Evolutionary conservation across 2,113 vertebrate species (phyloP).

Genomic region (Podocnemis expansa): DNA sequence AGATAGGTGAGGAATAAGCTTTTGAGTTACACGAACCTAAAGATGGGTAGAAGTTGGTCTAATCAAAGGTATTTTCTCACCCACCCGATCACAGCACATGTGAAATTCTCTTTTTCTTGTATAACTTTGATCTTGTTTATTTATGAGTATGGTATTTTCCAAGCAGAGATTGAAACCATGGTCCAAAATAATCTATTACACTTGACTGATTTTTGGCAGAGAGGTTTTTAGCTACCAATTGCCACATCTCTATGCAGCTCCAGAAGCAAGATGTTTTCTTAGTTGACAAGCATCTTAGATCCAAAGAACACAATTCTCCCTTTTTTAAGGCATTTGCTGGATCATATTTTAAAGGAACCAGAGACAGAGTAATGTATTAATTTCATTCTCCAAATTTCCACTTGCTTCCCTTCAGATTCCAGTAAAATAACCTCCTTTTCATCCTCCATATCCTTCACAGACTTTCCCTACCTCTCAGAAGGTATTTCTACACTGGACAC

Average conservation of each 20-base stretch:
- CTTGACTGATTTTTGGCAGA: neutral
- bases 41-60: too few species aligned
- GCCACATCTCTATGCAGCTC: constrained; percentile 22
- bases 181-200: neutral
- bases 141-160: neutral
- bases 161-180: neutral
- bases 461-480: neutral
- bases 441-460: neutral
- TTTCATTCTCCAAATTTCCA: constrained; percentile 11
- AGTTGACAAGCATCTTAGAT: constrained; percentile 50
- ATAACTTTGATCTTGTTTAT: neutral
- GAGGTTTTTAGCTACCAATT: constrained; percentile 38
- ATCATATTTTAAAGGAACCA: neutral
- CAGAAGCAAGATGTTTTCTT: constrained; percentile 47
- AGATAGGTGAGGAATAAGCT: neutral
- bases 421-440: neutral
- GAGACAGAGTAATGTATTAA: constrained; percentile 17
- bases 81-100: neutral
- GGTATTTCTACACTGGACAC: too few species aligned
- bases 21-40: too few species aligned
- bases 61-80: neutral
- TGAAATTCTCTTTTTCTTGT: neutral
- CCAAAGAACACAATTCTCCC: neutral
- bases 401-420: constrained; percentile 10
- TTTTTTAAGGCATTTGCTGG: neutral